Base-by-base conservation (phyloP, 1,140 invertebrate genomes). In the Episyrphus balteatus region DNA sequence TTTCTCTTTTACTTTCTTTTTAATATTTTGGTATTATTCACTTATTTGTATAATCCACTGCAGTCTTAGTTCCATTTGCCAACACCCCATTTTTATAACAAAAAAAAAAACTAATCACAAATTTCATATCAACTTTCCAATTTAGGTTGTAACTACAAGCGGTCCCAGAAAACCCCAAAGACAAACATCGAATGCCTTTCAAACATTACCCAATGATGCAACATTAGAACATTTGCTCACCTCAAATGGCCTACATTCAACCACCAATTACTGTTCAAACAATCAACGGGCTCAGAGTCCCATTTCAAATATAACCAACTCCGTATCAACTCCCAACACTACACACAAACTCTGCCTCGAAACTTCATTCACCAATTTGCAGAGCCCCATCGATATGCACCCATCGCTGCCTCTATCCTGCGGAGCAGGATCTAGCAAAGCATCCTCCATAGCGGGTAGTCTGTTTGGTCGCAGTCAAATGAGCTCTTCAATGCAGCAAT, bases 71-170 rank as follows among this genome's bases (percentile, higher is more conserved):
- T 26, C 21, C 21, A 26, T 26, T 26, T 26, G 21, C 21, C 21
- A 26, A 26, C 15, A 5, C 3, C 36, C 6, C 15, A 37, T 37
- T 14, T 5, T 5, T 37, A 37, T 37, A 37, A 37, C 3, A 17
- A 37, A 6, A 37, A 37, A 37, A 37, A 5, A 37, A 37, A 37
- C 36, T 37, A 37, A 14, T 26, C 21, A 8, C 3, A 26, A 26
- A 26, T 26, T 26, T 26, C n/a, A n/a, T n/a, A n/a, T n/a, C 13
- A 37, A 46, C 51, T 42, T 50, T 52, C 15, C 36, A 33, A 64
- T 60, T n/a, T 65, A 86, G 83, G 83, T 86, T 79, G 76, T 85
- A 80, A 82, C 80, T 44, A 79, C 79, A 48, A 72, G 81, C 63
- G 83, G 83, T 39, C 80, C 82, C 49, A 74, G 77, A 42, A 85